Percentiles rank a stretch among this genome's conserved stretches.
phyloP scores from a whole-genome alignment of 2,113 vertebrate species.

The Abramis brama region DNA sequence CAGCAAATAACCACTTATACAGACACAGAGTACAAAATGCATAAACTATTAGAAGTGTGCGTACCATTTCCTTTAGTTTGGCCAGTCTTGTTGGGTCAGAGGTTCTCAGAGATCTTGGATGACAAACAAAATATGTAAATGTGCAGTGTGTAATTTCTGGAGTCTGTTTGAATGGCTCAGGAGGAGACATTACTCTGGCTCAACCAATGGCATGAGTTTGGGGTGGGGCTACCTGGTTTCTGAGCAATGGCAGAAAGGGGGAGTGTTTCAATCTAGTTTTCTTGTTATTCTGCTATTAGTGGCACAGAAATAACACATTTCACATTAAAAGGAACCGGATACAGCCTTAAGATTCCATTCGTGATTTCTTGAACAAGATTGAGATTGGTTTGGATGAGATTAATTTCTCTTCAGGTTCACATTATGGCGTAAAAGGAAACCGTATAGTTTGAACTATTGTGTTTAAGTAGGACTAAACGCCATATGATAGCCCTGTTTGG shows the following conservation, averaged over 20 bases:
- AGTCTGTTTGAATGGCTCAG: not conserved
- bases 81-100: not conserved
- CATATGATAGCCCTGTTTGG: not conserved
- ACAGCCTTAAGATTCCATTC: not conserved
- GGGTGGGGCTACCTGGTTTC: not conserved
- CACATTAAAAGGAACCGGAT: not conserved
- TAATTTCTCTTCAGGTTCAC: not conserved
- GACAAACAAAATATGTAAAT: constrained; percentile 7
- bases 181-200: not conserved
- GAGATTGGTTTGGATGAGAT: not conserved
- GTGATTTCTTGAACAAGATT: not conserved
- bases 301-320: not conserved
- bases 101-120: not conserved
- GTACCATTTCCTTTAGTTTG: not conserved
- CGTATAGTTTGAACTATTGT: not conserved
- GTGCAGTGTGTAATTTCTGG: not conserved
- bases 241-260: not conserved
- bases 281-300: not conserved
- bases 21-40: constrained; percentile 42
- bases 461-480: not conserved
- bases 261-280: not conserved
- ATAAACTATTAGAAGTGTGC: constrained; percentile 15
- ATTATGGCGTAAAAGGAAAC: not conserved
- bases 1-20: constrained; percentile 8
- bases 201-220: not conserved